Evolutionary conservation across 2,113 vertebrate species (phyloP), one percentile per base, ranked within the genome.

Genomic region (Burhinus oedicnemus): DNA sequence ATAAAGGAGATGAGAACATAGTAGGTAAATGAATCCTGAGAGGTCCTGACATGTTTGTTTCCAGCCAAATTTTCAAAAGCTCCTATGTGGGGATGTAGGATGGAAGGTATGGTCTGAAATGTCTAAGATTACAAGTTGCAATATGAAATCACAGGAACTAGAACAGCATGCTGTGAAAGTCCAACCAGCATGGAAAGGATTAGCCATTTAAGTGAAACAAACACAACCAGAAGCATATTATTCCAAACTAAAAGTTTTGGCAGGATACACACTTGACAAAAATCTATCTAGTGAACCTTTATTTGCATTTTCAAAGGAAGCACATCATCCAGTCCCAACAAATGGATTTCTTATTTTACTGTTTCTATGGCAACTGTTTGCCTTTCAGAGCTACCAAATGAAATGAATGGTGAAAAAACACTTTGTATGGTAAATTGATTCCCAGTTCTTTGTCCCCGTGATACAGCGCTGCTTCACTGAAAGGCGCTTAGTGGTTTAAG

Each of bases 311-410:
- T 89, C 89, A 95, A 68, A 86, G 80, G 60, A 70, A 84, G 69
- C 17, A 47, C 89, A 84, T 83, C 57, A 97, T 77, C 64, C 52
- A 88, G 79, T 74, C 72, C 47, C 4, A 22, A 95, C 68, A 97
- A 97, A 95, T 75, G 62, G 83, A 93, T 89, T 95, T 94, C 79
- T 95, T 97, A 97, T 97, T 97, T 97, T 92, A 87, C 96, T 84
- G 98, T 98, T 98, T 97, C 98, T 97, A 98, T 98, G 98, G 97
- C 96, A 98, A 98, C 97, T 92, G 29, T 94, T 97, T 96, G 93
- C 94, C 89, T 98, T 97, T 96, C 78, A 89, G 47, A 60, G 80
- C 94, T 93, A 93, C 72, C 66, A 86, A 94, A 85, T 62, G 65
- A 95, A 94, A 96, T 51, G 65, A 94, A 97, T 96, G 84, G 95